Conservation (phyloP, 2,113 vertebrate species). For the Coturnix japonica region DNA sequence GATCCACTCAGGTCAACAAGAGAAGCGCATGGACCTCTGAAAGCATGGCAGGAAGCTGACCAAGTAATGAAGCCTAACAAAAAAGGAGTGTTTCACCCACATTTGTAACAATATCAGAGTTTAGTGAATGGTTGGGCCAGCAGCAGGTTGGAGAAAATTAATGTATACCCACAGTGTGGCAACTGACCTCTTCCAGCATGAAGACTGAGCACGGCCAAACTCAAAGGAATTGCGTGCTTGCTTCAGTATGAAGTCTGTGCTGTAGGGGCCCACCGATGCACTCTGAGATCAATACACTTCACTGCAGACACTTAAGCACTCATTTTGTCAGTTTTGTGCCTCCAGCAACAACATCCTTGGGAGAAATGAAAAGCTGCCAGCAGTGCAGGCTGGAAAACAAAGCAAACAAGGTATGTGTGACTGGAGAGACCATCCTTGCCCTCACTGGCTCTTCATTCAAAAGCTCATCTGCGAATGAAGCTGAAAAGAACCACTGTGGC, state of each 20-base stretch:
- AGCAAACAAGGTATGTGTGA: constrained; percentile 12
- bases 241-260: neutral
- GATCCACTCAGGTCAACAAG: neutral
- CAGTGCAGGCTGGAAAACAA: constrained; percentile 52
- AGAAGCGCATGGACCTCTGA: neutral
- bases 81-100: neutral
- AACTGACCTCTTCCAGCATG: neutral
- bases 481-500: neutral
- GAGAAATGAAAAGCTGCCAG: constrained; percentile 13
- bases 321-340: neutral
- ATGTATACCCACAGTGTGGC: neutral
- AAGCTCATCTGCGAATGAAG: neutral
- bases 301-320: neutral
- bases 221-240: neutral
- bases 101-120: neutral
- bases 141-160: neutral
- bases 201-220: neutral
- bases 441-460: neutral
- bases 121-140: neutral
- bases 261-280: neutral
- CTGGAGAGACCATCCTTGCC: neutral
- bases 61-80: neutral
- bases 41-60: neutral
- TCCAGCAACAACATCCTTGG: neutral
- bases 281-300: neutral